phyloP scores from a whole-genome alignment of 2,113 vertebrate species.

The Sinocyclocheilus anophthalmus region DNA sequence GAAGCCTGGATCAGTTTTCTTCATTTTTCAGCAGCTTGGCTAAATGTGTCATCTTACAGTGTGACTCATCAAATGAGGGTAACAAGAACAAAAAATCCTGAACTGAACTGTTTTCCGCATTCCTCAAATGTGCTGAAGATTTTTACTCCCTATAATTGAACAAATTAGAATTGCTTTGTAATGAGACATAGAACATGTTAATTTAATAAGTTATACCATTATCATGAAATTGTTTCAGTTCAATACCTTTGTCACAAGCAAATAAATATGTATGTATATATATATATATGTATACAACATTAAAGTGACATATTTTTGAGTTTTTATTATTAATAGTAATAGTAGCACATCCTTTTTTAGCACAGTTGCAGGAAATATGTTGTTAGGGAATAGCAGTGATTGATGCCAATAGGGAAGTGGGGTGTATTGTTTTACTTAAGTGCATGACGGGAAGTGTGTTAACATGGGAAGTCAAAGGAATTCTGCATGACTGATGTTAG shows the following conservation, averaged over 20 bases:
- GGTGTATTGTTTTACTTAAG: conserved; percentile 10
- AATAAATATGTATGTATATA: too few species aligned
- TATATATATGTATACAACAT: too few species aligned
- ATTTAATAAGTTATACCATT: not conserved
- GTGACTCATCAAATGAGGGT: conserved; percentile 5
- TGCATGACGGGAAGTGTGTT: conserved; percentile 14
- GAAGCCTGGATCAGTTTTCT: too few species aligned
- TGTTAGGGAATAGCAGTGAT: not conserved
- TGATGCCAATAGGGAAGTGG: not conserved
- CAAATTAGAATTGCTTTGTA: not conserved
- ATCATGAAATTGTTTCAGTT: not conserved
- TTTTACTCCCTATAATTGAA: not conserved
- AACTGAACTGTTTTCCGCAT: conserved; percentile 1
- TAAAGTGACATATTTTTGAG: too few species aligned
- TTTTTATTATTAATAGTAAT: not conserved
- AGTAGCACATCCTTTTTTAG: not conserved
- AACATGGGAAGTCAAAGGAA: conserved; percentile 18
- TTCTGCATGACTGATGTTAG: not conserved
- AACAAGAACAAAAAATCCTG: not conserved
- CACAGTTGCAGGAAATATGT: not conserved
- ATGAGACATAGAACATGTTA: not conserved
- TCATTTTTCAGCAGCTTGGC: conserved; percentile 7
- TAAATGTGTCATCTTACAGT: conserved; percentile 30
- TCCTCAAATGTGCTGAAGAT: not conserved
- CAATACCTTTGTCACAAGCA: not conserved